phyloP scores from a whole-genome alignment of 1,140 invertebrate species.

The Hycleus cichorii region DNA sequence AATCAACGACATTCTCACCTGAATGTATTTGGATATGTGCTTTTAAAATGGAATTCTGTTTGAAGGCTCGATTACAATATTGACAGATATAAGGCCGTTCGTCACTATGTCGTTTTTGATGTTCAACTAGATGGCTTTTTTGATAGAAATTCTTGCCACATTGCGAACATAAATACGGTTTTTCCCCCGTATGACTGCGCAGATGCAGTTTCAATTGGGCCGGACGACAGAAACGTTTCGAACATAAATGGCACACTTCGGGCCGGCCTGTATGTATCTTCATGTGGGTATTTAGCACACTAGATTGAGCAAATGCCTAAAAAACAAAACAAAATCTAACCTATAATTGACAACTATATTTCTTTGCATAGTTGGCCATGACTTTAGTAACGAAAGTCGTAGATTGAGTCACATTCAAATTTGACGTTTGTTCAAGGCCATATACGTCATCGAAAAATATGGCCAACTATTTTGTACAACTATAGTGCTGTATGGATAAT shows the following conservation, averaged over 20 bases:
- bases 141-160: constrained; percentile 33
- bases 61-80: constrained; percentile 33
- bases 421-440: no score
- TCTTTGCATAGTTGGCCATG: neutral
- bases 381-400: no score
- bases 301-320: constrained; percentile 21
- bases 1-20: constrained; percentile 12
- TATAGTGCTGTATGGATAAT: no score
- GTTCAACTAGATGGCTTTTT: constrained; percentile 34
- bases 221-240: constrained; percentile 21
- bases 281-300: constrained; percentile 25
- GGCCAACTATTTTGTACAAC: no score
- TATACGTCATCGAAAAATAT: no score
- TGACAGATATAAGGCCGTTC: constrained; percentile 34
- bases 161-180: constrained; percentile 31
- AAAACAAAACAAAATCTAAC: neutral
- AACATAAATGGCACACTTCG: constrained; percentile 19
- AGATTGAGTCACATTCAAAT: no score
- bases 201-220: constrained; percentile 21
- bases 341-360: neutral
- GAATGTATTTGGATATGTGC: constrained; percentile 32
- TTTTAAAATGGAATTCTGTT: constrained; percentile 29
- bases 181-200: constrained; percentile 28
- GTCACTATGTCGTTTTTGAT: constrained; percentile 36
- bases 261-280: constrained; percentile 23